Conservation (phyloP, 2,888 invertebrate species). For the Hecatera dysodea region DNA sequence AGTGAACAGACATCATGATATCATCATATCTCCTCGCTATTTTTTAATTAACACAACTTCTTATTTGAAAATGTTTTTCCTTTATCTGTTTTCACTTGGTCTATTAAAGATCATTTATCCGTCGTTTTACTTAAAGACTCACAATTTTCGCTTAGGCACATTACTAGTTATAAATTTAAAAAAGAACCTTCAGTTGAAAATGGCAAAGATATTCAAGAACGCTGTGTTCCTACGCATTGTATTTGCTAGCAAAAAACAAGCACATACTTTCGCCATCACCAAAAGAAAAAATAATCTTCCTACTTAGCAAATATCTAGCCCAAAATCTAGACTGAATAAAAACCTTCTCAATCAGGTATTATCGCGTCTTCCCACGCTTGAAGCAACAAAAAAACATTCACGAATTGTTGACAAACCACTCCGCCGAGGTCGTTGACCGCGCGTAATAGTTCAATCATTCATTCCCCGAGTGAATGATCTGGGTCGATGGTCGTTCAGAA, state of each 20-base stretch:
- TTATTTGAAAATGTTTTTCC: no score
- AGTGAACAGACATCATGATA: no score
- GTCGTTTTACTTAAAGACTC: no score
- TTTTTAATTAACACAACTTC: no score
- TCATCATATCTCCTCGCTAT: no score
- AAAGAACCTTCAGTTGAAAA: no score
- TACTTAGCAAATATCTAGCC: neutral
- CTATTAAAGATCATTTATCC: no score
- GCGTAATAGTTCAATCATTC: slow-evolving; percentile 68
- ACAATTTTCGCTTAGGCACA: no score
- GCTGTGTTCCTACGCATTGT: neutral
- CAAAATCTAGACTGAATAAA: slow-evolving; percentile 47
- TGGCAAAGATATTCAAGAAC: no score
- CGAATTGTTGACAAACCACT: slow-evolving; percentile 70
- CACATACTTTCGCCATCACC: neutral
- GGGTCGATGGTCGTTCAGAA: slow-evolving; percentile 40
- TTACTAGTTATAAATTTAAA: no score
- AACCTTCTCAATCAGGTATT: slow-evolving; percentile 38
- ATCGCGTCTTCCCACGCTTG: slow-evolving; percentile 63
- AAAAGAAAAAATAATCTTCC: neutral
- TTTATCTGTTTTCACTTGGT: no score
- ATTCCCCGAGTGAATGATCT: slow-evolving; percentile 60
- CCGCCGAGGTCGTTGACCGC: slow-evolving; percentile 55
- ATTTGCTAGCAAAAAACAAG: neutral
- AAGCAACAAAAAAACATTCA: slow-evolving; percentile 54